Conservation (phyloP, 2,113 vertebrate genomes). For the Microtus richardsoni region DNA sequence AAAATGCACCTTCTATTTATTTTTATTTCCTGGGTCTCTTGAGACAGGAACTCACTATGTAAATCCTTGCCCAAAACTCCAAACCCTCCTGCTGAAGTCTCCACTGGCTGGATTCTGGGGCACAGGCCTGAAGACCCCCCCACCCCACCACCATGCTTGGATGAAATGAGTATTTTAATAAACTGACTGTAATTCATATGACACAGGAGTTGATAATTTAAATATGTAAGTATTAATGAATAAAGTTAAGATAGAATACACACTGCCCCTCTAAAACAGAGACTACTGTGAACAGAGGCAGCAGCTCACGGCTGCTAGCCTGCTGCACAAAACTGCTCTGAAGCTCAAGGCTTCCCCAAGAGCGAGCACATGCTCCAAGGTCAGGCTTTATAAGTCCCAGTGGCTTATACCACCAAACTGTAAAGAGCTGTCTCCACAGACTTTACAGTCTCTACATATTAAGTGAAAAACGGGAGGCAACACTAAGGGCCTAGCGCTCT, state of each 20-base stretch:
- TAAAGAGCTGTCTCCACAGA: constrained; percentile 33
- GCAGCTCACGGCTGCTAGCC: neutral
- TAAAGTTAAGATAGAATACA: neutral
- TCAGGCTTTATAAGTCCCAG: neutral
- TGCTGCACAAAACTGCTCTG: neutral
- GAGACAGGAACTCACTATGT: neutral
- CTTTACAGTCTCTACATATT: neutral
- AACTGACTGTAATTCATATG: neutral
- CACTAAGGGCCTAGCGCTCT: neutral
- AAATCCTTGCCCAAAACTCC: neutral
- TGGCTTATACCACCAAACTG: constrained; percentile 38
- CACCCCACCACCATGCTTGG: neutral
- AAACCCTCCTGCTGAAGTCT: no score
- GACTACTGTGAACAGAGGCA: neutral
- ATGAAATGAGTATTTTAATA: neutral
- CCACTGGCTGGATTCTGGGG: no score
- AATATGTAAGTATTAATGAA: neutral
- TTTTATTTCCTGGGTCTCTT: neutral
- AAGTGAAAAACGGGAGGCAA: neutral
- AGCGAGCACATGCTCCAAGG: neutral
- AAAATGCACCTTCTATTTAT: constrained; percentile 9
- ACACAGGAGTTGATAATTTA: neutral
- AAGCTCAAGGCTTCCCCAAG: neutral
- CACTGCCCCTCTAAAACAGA: neutral
- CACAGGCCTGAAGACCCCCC: neutral